Evolutionary conservation across 2,797 vertebrate species (phyloP).

Genomic region (Scomberomorus guttatus): DNA sequence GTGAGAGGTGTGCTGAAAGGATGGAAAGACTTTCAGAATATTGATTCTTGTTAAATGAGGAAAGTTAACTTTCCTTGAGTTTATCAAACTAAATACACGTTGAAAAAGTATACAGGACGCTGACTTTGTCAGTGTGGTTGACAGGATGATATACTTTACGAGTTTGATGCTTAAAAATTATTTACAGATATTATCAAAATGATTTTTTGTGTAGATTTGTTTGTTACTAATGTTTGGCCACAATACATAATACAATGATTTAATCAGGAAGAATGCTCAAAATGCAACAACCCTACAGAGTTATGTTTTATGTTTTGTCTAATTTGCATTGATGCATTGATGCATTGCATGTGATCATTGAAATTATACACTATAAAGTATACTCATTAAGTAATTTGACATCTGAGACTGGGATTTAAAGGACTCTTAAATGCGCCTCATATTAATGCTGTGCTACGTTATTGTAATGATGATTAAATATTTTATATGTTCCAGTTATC

Average conservation of each 20-base stretch:
- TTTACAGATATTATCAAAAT: slow-evolving; percentile 10
- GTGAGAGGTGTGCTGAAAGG: slow-evolving; percentile 60
- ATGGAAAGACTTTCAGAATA: slow-evolving; percentile 65
- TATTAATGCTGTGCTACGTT: slow-evolving; percentile 4
- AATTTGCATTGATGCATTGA: not conserved
- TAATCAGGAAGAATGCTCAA: not conserved
- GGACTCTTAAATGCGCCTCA: not conserved
- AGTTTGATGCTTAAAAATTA: slow-evolving; percentile 48
- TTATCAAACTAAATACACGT: slow-evolving; percentile 62
- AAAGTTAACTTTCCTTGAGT: slow-evolving; percentile 77
- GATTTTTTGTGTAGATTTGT: slow-evolving; percentile 1
- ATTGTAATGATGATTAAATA: slow-evolving; percentile 5
- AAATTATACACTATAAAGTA: not conserved
- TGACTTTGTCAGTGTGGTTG: slow-evolving; percentile 32
- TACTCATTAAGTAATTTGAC: not conserved
- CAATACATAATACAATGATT: not conserved
- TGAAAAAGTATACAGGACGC: slow-evolving; percentile 35
- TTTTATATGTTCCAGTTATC: not conserved
- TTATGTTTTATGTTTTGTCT: not conserved
- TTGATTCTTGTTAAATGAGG: slow-evolving; percentile 71
- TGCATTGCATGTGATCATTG: not conserved
- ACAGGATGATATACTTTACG: slow-evolving; percentile 27
- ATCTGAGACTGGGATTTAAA: slow-evolving; percentile 17
- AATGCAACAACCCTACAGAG: not conserved
- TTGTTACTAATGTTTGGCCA: not conserved